These are phyloP conservation scores for Stenoptilia bipunctidactyla DNA, from an alignment of 2,888 invertebrate species.

Conservation along the genomic window DNA sequence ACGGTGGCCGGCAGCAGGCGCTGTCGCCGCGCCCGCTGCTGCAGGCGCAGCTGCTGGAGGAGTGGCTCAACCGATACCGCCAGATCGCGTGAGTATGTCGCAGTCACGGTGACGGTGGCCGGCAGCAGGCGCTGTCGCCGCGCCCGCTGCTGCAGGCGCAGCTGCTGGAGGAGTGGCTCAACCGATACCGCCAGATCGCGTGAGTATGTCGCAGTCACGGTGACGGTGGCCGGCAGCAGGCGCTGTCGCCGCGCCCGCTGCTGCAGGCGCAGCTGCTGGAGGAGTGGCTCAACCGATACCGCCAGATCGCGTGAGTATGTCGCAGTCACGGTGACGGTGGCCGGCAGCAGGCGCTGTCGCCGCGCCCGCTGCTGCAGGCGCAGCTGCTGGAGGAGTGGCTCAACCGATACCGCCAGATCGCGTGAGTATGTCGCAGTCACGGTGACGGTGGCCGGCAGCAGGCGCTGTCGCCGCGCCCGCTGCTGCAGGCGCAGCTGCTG, in stretches of 20 bases:
- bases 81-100: slow-evolving; percentile 68
- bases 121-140: slow-evolving; percentile 89
- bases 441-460: slow-evolving; percentile 81
- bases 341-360: slow-evolving; percentile 89
- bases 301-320: slow-evolving; percentile 73
- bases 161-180: slow-evolving; percentile 92
- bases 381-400: slow-evolving; percentile 6
- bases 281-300: slow-evolving; percentile 95
- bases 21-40: slow-evolving; percentile 79
- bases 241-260: slow-evolving; percentile 80
- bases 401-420: slow-evolving; percentile 56
- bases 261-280: slow-evolving; percentile 86
- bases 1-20: too few species aligned
- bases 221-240: too few species aligned
- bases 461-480: slow-evolving; percentile 75
- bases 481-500: slow-evolving; percentile 4
- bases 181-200: slow-evolving; percentile 89
- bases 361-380: slow-evolving; percentile 25
- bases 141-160: slow-evolving; percentile 78
- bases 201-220: slow-evolving; percentile 14
- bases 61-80: slow-evolving; percentile 96
- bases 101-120: slow-evolving; percentile 30
- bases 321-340: slow-evolving; percentile 42
- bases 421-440: slow-evolving; percentile 26
- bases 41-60: slow-evolving; percentile 84